Base-by-base conservation (phyloP, 2,888 invertebrate genomes). In the Drosophila parthenogenetica region DNA sequence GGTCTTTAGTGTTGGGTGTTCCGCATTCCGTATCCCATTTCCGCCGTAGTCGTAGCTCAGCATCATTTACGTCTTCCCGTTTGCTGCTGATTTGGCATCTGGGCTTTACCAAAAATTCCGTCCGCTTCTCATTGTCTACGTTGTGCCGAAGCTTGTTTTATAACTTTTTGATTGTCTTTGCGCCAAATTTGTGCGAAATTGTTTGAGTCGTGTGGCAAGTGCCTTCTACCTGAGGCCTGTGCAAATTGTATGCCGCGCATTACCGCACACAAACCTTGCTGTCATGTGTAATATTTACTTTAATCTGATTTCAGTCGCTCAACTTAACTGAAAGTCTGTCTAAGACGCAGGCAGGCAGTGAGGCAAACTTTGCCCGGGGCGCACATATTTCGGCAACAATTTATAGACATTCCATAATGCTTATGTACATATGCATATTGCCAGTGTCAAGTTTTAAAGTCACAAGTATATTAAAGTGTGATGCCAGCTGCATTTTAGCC, bases 161-260 rank as follows among this genome's bases (percentile, higher is more conserved):
- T 87, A 89, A 89, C 89, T 89, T 89, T 89, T 87, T 89, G 89
- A 89, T 89, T 89, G 89, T 88, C 87, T 88, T 89, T 89, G 87
- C 73, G 72, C 74, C 77, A 89, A 89, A 87, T 86, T 86, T 87
- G 79, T 73, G 79, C 74, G 69, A 82, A 83, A 87, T 80, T 80
- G 79, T 73, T 81, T 63, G 62, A 73, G 76, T 58, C 73, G 67
- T 67, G 59, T 68, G 70, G 45, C 72, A 73, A 76, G 59, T 66
- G 68, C 55, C 14, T 22, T 11, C 62, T 65, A 73, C 74, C 76
- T 71, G 74, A 43, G 67, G 69, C 79, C 66, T 62, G 46, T 51
- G 46, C 60, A 71, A 72, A 69, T 75, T 69, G 73, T 77, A 58
- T 65, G 61, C 55, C 22, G 13, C 55, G 25, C 57, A 63, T 73